Evolutionary conservation across 64 coral and sea anemone genomes (phyloP).

Genomic region (Pachyseris speciosa): DNA sequence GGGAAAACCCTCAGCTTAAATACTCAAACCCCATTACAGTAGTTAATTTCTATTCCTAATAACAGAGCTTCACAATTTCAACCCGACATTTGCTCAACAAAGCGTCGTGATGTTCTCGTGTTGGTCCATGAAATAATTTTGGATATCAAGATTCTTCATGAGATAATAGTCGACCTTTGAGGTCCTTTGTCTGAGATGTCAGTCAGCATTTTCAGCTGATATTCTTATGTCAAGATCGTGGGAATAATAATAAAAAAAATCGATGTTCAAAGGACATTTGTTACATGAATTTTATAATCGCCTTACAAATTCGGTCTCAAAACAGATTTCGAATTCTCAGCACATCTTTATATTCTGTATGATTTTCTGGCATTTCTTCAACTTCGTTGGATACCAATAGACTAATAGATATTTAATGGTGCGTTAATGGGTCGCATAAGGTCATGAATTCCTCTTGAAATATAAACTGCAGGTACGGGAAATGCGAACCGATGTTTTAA

Average conservation of each 20-base stretch:
- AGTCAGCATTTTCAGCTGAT: not conserved
- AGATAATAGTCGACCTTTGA: slow-evolving; percentile 12
- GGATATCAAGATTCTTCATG: slow-evolving; percentile 34
- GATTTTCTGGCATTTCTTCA: not conserved
- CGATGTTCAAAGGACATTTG: too few relatives aligned
- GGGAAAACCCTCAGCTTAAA: not conserved
- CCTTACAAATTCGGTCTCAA: too few relatives aligned
- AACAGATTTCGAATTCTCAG: not conserved
- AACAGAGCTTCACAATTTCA: not conserved
- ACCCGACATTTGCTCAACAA: not conserved
- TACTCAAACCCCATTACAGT: not conserved
- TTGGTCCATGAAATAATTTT: slow-evolving; percentile 37
- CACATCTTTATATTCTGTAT: not conserved
- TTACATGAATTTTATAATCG: not conserved
- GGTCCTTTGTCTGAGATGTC: not conserved
- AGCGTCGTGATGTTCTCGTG: not conserved
- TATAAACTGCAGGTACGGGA: not conserved
- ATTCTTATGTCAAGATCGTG: not conserved
- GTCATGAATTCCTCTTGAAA: not conserved
- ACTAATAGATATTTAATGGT: not conserved
- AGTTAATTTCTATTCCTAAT: not conserved
- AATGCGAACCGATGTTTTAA: not conserved
- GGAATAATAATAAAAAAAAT: not conserved
- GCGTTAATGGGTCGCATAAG: not conserved
- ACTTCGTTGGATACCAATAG: not conserved